These are phyloP conservation scores for Eulemur macaco DNA, from an alignment of 2,113 vertebrate species.

Conservation along the genomic window DNA sequence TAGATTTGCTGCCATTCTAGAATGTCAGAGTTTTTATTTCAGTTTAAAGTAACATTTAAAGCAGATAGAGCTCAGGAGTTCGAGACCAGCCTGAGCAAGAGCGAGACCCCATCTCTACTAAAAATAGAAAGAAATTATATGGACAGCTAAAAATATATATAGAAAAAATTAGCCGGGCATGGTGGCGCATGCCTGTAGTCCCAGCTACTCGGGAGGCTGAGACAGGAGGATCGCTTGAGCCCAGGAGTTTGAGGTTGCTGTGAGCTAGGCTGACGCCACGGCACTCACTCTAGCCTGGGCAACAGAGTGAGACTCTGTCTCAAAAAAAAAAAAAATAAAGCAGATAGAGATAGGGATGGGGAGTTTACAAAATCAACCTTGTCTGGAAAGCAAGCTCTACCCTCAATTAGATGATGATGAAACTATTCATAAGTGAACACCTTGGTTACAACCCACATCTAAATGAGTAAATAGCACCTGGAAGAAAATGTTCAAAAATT, in stretches of 20 bases:
- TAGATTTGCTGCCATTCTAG: neutral
- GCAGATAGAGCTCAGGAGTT: neutral
- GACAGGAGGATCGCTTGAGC: too few relatives aligned
- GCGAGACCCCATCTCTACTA: too few relatives aligned
- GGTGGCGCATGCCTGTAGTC: too few relatives aligned
- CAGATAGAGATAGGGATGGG: neutral
- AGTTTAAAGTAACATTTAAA: constrained; percentile 1
- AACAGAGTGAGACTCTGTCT: too few relatives aligned
- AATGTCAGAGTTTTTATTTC: neutral
- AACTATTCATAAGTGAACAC: neutral
- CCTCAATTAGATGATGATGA: neutral
- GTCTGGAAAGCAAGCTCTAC: neutral
- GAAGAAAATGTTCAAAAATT: neutral
- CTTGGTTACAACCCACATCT: neutral
- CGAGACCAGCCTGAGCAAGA: too few relatives aligned
- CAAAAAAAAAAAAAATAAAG: neutral
- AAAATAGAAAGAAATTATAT: too few relatives aligned
- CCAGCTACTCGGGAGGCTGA: too few relatives aligned
- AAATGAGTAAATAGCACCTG: neutral
- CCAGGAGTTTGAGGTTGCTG: too few relatives aligned
- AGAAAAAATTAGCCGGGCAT: too few relatives aligned
- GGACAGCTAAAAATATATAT: too few relatives aligned
- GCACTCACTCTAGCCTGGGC: too few relatives aligned
- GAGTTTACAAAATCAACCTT: neutral
- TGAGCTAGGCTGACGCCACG: too few relatives aligned